phyloP scores from a whole-genome alignment of 2,797 vertebrate genomes.

The Taenioides sp. region DNA sequence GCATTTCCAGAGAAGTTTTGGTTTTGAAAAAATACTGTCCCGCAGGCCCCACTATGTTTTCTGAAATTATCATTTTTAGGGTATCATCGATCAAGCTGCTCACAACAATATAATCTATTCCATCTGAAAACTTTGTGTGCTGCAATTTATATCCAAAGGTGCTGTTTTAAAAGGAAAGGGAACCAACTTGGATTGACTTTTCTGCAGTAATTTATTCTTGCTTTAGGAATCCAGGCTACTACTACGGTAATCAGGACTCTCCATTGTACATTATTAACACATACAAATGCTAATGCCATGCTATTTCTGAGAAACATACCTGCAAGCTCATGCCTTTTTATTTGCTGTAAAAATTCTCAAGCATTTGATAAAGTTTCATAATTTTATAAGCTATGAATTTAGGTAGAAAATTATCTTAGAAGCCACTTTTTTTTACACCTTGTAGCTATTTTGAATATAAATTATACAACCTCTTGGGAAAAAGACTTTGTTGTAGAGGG shows the following conservation, averaged over 20 bases:
- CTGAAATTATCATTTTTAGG: slow-evolving; percentile 51
- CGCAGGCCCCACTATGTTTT: slow-evolving; percentile 40
- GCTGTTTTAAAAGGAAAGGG: slow-evolving; percentile 32
- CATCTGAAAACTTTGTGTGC: slow-evolving; percentile 46
- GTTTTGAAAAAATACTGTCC: slow-evolving; percentile 31
- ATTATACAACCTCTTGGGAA: slow-evolving; percentile 12
- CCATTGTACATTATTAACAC: slow-evolving; percentile 10
- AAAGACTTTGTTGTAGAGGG: slow-evolving; percentile 25
- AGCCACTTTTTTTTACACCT: slow-evolving; percentile 22
- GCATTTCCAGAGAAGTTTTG: slow-evolving; percentile 20
- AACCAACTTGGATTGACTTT: slow-evolving; percentile 40
- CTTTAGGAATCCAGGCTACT: slow-evolving; percentile 43
- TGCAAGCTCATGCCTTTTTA: slow-evolving; percentile 37
- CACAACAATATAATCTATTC: slow-evolving; percentile 62
- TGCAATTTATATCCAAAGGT: slow-evolving; percentile 55
- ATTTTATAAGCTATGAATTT: slow-evolving; percentile 28
- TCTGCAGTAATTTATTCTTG: slow-evolving; percentile 27
- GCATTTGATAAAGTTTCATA: slow-evolving; percentile 9
- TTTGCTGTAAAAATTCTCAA: slow-evolving; percentile 14
- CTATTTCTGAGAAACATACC: slow-evolving; percentile 22
- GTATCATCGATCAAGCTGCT: slow-evolving; percentile 58
- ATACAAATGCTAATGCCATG: slow-evolving; percentile 29
- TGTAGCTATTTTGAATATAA: slow-evolving; percentile 25
- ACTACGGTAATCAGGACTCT: slow-evolving; percentile 37
- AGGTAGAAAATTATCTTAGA: slow-evolving; percentile 16